Evolutionary conservation across 2,797 vertebrate genomes (phyloP).

Genomic region (Squalus acanthias): DNA sequence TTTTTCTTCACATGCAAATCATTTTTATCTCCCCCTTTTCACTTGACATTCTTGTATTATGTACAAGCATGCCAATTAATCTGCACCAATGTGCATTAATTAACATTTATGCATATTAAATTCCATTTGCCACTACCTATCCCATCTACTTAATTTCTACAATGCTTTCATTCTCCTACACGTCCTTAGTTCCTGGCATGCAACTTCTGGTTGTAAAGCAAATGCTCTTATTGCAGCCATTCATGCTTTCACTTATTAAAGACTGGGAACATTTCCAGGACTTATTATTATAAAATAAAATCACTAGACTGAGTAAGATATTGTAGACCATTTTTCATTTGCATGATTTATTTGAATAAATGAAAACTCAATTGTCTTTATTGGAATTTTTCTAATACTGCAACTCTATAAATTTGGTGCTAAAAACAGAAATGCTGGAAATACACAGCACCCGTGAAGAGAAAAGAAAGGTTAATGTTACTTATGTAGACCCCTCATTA

Average conservation of each 20-base stretch:
- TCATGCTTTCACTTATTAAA: constrained; percentile 11
- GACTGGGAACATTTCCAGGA: neutral
- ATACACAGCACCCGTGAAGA: neutral
- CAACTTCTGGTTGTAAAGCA: neutral
- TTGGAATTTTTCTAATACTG: neutral
- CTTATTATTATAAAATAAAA: neutral
- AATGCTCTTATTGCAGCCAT: neutral
- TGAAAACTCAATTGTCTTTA: neutral
- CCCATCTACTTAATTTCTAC: constrained; percentile 11
- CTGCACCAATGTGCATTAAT: constrained; percentile 14
- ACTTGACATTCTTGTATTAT: neutral
- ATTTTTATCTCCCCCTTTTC: neutral
- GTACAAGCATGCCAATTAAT: neutral
- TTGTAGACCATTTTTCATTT: neutral
- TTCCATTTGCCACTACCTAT: neutral
- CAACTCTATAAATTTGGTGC: neutral
- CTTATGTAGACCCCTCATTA: too few species aligned
- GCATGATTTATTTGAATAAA: neutral
- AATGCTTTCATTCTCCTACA: neutral
- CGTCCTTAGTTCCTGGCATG: neutral
- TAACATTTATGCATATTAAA: constrained; percentile 15
- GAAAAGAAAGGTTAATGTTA: neutral
- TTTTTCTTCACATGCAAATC: neutral
- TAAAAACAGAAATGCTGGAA: neutral
- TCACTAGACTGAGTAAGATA: neutral